Evolutionary conservation across 2,888 invertebrate genomes (phyloP).

Genomic region (Arrhopalites spinosus): DNA sequence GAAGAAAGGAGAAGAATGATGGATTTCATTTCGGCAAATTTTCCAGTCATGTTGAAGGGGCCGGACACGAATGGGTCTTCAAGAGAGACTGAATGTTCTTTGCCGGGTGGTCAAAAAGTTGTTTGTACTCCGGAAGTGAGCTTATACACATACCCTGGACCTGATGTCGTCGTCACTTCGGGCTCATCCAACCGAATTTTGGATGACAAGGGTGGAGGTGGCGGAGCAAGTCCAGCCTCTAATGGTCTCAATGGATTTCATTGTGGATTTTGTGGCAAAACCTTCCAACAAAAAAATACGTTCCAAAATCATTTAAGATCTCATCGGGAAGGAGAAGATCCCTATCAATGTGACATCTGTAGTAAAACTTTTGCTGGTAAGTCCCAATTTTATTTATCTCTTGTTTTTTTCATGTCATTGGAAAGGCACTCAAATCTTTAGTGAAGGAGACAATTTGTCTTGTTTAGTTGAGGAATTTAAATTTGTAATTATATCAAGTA

Average conservation of each 20-base stretch:
- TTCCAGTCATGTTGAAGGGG: slow-evolving; percentile 36
- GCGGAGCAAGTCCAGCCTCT: slow-evolving; percentile 1
- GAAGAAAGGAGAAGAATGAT: slow-evolving; percentile 22
- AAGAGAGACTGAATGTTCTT: background rate
- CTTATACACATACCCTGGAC: slow-evolving; percentile 55
- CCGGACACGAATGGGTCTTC: background rate
- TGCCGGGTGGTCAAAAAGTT: slow-evolving; percentile 51
- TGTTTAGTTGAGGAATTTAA: too few relatives aligned
- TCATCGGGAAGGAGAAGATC: slow-evolving; percentile 67
- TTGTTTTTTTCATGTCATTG: too few relatives aligned
- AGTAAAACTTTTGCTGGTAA: slow-evolving; percentile 79
- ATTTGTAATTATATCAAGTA: too few relatives aligned
- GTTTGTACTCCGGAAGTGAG: slow-evolving; percentile 57
- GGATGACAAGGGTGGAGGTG: slow-evolving; percentile 43
- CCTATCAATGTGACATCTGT: slow-evolving; percentile 87
- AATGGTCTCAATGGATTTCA: slow-evolving; percentile 60
- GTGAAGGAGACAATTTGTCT: too few relatives aligned
- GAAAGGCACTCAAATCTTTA: too few relatives aligned
- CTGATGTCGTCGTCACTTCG: slow-evolving; percentile 37
- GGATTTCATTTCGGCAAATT: slow-evolving; percentile 38
- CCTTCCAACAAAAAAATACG: slow-evolving; percentile 75
- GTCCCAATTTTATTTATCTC: too few relatives aligned
- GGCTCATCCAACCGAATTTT: slow-evolving; percentile 18
- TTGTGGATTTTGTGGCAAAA: slow-evolving; percentile 75
- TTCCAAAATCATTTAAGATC: slow-evolving; percentile 72